A percentile compares a stretch with the other conserved stretches of the same genome.
phyloP scores from a whole-genome alignment of 2,797 vertebrate genomes.

The Tapera naevia region DNA sequence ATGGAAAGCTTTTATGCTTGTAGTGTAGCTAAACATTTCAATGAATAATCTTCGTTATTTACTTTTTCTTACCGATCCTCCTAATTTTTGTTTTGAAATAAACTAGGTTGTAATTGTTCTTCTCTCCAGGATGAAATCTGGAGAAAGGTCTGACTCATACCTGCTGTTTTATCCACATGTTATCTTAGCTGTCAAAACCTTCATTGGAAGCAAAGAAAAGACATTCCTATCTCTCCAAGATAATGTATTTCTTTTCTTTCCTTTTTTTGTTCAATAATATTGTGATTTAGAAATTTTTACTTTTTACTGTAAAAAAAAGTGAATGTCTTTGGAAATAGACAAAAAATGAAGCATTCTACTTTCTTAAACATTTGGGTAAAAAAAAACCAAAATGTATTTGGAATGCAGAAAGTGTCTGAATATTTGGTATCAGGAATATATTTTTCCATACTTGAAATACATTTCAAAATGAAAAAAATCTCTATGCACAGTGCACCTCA shows the following conservation, averaged over 20 bases:
- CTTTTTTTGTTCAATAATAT: neutral
- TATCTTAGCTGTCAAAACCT: conserved; percentile 61
- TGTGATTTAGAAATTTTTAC: neutral
- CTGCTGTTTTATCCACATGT: conserved; percentile 43
- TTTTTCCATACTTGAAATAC: neutral
- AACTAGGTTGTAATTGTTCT: conserved; percentile 21
- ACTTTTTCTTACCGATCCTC: neutral
- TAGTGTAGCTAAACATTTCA: neutral
- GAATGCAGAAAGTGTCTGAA: neutral
- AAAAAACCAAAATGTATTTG: neutral
- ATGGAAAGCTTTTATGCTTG: neutral
- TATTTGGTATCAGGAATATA: neutral
- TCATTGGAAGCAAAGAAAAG: conserved; percentile 1
- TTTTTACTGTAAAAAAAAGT: neutral
- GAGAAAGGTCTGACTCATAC: conserved; percentile 29
- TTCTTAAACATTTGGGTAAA: neutral
- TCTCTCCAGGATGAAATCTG: conserved; percentile 29
- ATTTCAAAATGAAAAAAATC: neutral
- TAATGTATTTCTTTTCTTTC: neutral
- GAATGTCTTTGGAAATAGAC: neutral
- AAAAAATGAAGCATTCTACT: accelerated
- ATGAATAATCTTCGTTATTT: neutral
- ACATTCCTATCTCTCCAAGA: neutral
- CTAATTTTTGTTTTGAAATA: conserved; percentile 24
- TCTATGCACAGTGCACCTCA: neutral